phyloP scores from a whole-genome alignment of 2,797 vertebrate species.

The Acridotheres tristis region DNA sequence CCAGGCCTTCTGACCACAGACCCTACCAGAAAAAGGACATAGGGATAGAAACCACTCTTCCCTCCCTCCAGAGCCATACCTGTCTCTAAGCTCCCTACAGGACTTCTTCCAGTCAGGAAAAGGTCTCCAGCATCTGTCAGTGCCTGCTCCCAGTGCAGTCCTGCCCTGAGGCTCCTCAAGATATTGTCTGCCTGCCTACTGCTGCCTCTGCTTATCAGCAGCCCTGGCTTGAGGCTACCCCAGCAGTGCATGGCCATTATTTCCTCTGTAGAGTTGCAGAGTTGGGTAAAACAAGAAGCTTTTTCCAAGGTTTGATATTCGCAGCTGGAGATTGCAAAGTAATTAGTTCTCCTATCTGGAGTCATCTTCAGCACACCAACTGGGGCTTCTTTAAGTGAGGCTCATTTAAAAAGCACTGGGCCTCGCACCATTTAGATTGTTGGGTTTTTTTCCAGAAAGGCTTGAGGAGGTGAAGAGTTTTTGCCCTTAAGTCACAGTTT shows the following conservation, averaged over 20 bases:
- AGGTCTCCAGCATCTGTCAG: neutral
- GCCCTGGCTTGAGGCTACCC: constrained; percentile 15
- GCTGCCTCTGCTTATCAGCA: constrained; percentile 43
- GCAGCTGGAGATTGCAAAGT: neutral
- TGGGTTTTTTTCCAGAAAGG: neutral
- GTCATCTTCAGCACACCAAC: neutral
- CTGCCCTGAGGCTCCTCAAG: neutral
- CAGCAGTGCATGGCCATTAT: neutral
- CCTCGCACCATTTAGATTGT: neutral
- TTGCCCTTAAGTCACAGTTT: neutral
- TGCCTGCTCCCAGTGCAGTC: neutral
- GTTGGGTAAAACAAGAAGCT: neutral
- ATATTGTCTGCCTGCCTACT: neutral
- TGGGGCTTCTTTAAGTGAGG: neutral
- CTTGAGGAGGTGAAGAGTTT: neutral
- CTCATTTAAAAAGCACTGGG: neutral
- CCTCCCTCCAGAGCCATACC: neutral
- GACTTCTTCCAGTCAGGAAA: neutral
- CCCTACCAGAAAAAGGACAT: neutral
- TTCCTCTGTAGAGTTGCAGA: constrained; percentile 3
- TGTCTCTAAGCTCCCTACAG: neutral
- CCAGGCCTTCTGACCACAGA: neutral
- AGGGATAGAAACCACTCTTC: neutral
- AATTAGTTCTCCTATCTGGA: constrained; percentile 26
- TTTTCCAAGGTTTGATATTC: neutral